A percentile compares a stretch with the other conserved stretches of the same genome.
phyloP scores from a whole-genome alignment of 1,140 invertebrate genomes.

The Philopotamus ludificatus region DNA sequence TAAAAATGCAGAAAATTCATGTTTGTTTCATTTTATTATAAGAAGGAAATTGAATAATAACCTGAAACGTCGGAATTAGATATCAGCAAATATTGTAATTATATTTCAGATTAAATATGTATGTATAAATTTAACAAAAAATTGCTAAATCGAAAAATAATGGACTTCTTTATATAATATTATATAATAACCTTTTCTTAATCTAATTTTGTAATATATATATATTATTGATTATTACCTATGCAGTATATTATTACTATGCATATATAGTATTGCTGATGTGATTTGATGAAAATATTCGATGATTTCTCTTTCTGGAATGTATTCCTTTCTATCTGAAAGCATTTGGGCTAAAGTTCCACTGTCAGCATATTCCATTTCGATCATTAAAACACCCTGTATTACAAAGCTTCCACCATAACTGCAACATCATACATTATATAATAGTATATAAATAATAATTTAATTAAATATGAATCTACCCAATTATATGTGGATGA shows the following conservation, averaged over 20 bases:
- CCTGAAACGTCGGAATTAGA: no score
- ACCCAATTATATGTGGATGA: slow-evolving; percentile 71
- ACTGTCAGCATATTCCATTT: slow-evolving; percentile 81
- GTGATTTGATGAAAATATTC: slow-evolving; percentile 70
- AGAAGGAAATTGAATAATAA: no score
- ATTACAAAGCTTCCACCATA: slow-evolving; percentile 77
- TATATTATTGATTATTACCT: slow-evolving; percentile 50
- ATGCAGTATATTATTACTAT: slow-evolving; percentile 72
- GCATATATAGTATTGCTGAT: slow-evolving; percentile 70
- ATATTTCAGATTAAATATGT: no score
- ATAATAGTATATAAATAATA: not conserved
- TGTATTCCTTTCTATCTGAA: slow-evolving; percentile 50
- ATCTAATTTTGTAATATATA: slow-evolving; percentile 5
- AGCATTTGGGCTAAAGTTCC: slow-evolving; percentile 71
- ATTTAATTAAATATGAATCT: slow-evolving; percentile 8
- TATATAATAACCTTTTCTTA: no score
- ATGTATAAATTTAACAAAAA: no score
- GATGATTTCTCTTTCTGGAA: slow-evolving; percentile 64
- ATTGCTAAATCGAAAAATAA: no score
- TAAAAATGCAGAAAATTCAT: no score
- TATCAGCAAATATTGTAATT: no score
- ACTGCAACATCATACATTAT: no score
- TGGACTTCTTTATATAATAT: no score
- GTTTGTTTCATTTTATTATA: no score
- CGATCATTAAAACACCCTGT: slow-evolving; percentile 72